Evolutionary conservation across 2,113 vertebrate genomes (phyloP).

Genomic region (Ailurus styani): DNA sequence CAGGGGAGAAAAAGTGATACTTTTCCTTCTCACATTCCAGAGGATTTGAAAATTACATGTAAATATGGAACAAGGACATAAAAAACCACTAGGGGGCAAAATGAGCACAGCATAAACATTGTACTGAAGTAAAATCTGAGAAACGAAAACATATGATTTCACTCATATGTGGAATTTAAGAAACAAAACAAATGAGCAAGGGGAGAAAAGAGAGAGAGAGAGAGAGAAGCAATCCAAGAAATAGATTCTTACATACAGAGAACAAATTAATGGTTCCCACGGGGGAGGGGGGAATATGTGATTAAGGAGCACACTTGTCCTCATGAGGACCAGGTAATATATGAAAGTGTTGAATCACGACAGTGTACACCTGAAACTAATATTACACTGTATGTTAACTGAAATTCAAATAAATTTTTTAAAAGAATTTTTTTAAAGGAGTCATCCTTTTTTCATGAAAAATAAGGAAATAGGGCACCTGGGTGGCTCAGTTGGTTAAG

Average conservation of each 20-base stretch:
- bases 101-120: not conserved
- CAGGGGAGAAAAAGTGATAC: not conserved
- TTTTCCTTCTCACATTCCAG: not conserved
- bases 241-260: not conserved
- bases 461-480: no score
- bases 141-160: not conserved
- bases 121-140: not conserved
- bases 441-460: not conserved
- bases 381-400: not conserved
- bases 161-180: not conserved
- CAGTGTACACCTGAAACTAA: not conserved
- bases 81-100: constrained; percentile 57
- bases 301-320: not conserved
- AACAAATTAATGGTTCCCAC: not conserved
- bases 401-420: not conserved
- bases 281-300: not conserved
- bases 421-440: not conserved
- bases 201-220: not conserved
- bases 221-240: not conserved
- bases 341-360: not conserved
- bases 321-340: not conserved
- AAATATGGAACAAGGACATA: not conserved
- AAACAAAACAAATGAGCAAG: not conserved
- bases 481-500: no score
- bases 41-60: not conserved